Conservation (phyloP, 2,113 vertebrate genomes). For the Ceratotherium simum region DNA sequence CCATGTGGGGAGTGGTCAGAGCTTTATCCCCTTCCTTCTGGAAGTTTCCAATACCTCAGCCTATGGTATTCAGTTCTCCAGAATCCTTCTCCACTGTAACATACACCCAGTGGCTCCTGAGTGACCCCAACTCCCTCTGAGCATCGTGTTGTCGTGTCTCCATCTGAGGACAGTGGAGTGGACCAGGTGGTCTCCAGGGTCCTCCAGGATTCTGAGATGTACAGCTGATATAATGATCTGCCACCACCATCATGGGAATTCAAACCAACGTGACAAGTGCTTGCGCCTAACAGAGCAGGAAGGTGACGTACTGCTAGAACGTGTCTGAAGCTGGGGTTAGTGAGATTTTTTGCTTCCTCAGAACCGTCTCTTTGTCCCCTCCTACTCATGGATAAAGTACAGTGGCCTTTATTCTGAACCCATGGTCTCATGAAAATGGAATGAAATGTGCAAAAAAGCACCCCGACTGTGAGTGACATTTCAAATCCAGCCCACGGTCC, state of each 20-base stretch:
- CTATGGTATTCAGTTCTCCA: fast-evolving
- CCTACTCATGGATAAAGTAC: fast-evolving
- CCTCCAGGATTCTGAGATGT: neutral
- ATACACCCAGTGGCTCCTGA: neutral
- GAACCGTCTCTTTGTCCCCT: fast-evolving
- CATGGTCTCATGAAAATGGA: fast-evolving
- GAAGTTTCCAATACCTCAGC: neutral
- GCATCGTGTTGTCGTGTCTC: fast-evolving
- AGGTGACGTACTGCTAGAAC: fast-evolving
- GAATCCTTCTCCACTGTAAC: fast-evolving
- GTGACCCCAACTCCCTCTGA: neutral
- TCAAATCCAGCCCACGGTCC: fast-evolving
- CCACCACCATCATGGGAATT: fast-evolving
- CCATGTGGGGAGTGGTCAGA: fast-evolving
- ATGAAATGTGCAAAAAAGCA: neutral
- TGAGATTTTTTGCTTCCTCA: neutral
- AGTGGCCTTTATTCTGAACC: fast-evolving
- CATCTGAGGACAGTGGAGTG: fast-evolving
- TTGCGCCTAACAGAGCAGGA: fast-evolving
- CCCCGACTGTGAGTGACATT: fast-evolving
- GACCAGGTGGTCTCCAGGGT: neutral
- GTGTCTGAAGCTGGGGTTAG: fast-evolving
- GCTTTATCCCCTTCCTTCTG: neutral
- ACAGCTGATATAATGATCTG: neutral
- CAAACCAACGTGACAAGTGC: fast-evolving